phyloP scores from a whole-genome alignment of 2,797 vertebrate genomes.

The Sebastes minor region DNA sequence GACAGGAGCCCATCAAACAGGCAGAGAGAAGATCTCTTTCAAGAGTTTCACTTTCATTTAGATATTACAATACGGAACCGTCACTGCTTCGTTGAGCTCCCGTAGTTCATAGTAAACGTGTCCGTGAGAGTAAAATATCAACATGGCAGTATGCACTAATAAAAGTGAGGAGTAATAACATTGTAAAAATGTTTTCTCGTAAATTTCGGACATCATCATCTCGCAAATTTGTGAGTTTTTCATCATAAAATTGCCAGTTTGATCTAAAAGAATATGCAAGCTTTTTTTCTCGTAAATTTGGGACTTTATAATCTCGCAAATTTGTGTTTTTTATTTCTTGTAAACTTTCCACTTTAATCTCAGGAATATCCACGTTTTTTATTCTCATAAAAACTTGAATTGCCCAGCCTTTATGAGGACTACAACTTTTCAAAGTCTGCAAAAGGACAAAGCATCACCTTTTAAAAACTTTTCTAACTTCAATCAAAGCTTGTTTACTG shows the following conservation, averaged over 20 bases:
- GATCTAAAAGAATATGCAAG: no score
- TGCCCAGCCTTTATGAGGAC: no score
- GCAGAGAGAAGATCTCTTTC: not conserved
- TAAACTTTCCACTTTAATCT: not conserved
- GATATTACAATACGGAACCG: not conserved
- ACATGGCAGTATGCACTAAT: no score
- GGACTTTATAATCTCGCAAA: not conserved
- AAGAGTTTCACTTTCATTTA: not conserved
- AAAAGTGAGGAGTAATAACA: no score
- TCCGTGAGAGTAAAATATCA: accelerated
- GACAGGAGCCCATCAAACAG: conserved; percentile 11
- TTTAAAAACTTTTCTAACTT: not conserved
- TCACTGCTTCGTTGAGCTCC: accelerated
- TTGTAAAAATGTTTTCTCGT: no score
- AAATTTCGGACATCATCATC: accelerated
- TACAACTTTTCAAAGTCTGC: not conserved
- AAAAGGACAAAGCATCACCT: not conserved
- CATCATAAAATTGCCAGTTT: no score
- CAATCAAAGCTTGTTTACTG: not conserved
- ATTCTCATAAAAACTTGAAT: no score
- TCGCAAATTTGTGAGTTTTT: no score
- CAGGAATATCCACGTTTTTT: no score
- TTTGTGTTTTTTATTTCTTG: not conserved
- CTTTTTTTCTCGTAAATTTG: no score
- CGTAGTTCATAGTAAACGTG: not conserved